Evolutionary conservation across 2,797 vertebrate species (phyloP).

Genomic region (Chaunax sp.): DNA sequence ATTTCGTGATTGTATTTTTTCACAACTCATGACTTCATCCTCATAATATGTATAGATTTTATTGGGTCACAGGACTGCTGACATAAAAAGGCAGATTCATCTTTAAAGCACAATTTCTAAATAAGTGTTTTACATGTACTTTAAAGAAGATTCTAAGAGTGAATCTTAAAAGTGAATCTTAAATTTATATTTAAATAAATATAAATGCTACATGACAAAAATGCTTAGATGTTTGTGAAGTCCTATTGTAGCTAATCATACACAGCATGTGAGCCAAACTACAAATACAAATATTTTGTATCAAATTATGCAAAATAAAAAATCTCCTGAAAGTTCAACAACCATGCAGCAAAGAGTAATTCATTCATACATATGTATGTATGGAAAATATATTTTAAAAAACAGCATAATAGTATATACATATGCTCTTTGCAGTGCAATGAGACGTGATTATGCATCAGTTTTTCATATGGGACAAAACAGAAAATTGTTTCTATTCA

Average conservation of each 20-base stretch:
- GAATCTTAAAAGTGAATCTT: too few species aligned
- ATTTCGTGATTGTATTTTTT: too few species aligned
- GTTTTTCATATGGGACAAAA: background rate
- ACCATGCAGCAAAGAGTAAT: background rate
- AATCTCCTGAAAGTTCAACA: background rate
- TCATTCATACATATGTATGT: background rate
- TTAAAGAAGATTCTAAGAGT: too few species aligned
- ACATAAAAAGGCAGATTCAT: too few species aligned
- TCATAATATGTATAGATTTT: background rate
- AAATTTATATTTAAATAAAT: too few species aligned
- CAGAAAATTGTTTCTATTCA: background rate
- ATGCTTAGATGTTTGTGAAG: background rate
- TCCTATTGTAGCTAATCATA: background rate
- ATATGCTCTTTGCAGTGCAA: too few species aligned
- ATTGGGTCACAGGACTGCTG: background rate
- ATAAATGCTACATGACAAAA: too few species aligned
- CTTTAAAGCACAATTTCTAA: too few species aligned
- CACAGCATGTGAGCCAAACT: background rate
- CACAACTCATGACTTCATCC: constrained; percentile 1
- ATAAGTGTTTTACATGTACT: too few species aligned
- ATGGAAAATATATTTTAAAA: background rate
- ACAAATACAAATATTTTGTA: background rate
- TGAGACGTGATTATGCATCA: too few species aligned
- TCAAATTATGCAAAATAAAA: constrained; percentile 6
- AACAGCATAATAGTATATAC: too few species aligned